phyloP scores from a whole-genome alignment of 1,140 invertebrate species.

The Bombus vancouverensis region DNA sequence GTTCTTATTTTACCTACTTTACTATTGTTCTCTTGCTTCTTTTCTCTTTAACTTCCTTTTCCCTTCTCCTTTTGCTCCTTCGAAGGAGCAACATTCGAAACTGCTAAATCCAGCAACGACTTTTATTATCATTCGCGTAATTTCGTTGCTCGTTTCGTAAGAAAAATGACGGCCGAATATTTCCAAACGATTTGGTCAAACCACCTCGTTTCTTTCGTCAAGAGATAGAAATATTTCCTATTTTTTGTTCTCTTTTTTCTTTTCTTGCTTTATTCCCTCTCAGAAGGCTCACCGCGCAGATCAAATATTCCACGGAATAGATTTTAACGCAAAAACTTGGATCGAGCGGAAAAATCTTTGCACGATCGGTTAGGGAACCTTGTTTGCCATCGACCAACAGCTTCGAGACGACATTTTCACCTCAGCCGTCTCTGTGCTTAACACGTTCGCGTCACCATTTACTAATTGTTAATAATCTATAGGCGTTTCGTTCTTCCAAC shows the following conservation, averaged over 20 bases:
- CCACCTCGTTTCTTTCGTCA: background rate
- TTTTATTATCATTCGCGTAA: background rate
- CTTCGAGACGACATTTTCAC: slow-evolving; percentile 11
- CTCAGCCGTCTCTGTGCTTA: background rate
- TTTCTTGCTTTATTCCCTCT: background rate
- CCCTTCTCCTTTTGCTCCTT: background rate
- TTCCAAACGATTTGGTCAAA: background rate
- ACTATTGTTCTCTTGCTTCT: background rate
- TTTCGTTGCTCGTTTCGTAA: background rate
- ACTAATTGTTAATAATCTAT: background rate
- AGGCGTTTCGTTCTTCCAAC: background rate
- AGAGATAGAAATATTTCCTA: background rate
- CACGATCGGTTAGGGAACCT: background rate
- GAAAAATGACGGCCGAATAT: background rate
- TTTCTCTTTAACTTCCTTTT: background rate
- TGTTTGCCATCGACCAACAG: slow-evolving; percentile 22
- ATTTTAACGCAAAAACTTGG: slow-evolving; percentile 24
- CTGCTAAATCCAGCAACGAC: background rate
- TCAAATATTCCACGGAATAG: slow-evolving; percentile 22
- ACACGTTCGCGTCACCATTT: background rate
- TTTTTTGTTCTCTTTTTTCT: background rate
- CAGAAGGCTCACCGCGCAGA: background rate
- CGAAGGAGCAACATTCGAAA: background rate
- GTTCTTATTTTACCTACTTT: background rate
- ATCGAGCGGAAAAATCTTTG: slow-evolving; percentile 25